A percentile compares a stretch with the other conserved stretches of the same genome.
Evolutionary conservation across 2,888 invertebrate genomes (phyloP).

Genomic region (Stegana nigrithorax): DNA sequence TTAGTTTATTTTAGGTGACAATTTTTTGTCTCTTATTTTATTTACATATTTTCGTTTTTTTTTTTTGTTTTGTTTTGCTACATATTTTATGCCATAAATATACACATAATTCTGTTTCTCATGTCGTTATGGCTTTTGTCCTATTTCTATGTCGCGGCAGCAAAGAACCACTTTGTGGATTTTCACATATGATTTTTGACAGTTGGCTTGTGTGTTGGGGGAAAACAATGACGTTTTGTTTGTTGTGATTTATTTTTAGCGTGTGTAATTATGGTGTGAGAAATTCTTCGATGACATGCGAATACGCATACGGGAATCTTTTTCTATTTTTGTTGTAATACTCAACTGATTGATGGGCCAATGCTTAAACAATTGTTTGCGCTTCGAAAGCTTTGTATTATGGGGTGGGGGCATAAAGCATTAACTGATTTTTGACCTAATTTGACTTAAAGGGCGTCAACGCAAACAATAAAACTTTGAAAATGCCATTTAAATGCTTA

Average conservation of each 20-base stretch:
- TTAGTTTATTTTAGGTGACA: constrained; percentile 1
- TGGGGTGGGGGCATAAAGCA: too few species aligned
- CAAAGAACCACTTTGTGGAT: constrained; percentile 11
- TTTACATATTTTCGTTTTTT: not conserved
- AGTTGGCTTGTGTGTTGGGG: not conserved
- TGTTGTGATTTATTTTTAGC: not conserved
- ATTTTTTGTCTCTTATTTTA: not conserved
- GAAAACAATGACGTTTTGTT: not conserved
- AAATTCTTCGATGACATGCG: too few species aligned
- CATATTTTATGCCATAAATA: not conserved
- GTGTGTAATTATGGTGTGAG: not conserved
- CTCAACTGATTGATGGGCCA: too few species aligned
- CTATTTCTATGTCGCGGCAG: too few species aligned
- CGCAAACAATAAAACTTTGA: too few species aligned
- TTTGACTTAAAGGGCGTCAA: too few species aligned
- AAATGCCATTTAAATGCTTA: too few species aligned
- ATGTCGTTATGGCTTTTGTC: not conserved
- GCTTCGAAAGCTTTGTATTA: too few species aligned
- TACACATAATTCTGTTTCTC: not conserved
- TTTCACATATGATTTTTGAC: constrained; percentile 2
- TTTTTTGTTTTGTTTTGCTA: not conserved
- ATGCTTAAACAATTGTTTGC: too few species aligned
- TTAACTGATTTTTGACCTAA: too few species aligned
- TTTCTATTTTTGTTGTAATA: too few species aligned
- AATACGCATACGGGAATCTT: too few species aligned